Evolutionary conservation across 2,797 vertebrate species (phyloP), one percentile per base, ranked within the genome.

Genomic region (Ficedula albicollis): DNA sequence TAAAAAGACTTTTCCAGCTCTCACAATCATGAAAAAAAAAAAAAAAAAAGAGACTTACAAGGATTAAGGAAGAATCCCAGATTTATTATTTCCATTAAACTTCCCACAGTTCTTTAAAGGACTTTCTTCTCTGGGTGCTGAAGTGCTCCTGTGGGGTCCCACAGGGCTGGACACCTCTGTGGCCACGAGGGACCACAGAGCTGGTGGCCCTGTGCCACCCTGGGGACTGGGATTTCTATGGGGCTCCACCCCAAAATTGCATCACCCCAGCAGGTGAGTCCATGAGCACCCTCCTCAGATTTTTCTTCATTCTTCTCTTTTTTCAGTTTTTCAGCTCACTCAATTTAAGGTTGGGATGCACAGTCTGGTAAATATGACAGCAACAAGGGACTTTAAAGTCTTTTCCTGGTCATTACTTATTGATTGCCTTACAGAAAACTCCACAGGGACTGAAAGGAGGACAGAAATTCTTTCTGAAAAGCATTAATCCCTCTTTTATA

Each of bases 381-480:
- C n/a, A 64, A 36, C 20, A 46, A 85, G 39, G n/a, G 56, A 26
- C 19, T 27, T 25, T 1, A 14, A 41, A 68, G 51, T 25, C 23
- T 92, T 76, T 83, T 58, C 48, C 56, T 74, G 32, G 68, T 38
- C 92, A 62, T 90, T 90, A 69, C 25, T 75, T 72, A 75, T 51
- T 75, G 66, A 58, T 79, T 89, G 43, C 19, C 48, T 60, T 46
- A 76, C 16, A 55, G 55, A 76, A 86, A 81, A 73, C 10, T 80
- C 64, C 41, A 29, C 19, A 29, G 76, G 52, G 64, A 80, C 49
- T 80, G 55, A 76, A 76, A 29, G 16, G 59, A 86, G 54, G 56
- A 76, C 29, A 89, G 43, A 73, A 83, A 85, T 73, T 79, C 67
- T 70, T 74, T 70, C 60, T 87, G 84, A 84, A 93, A 68, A 89